Conservation (phyloP, 2,888 invertebrate species). For the Amphipoea oculea region DNA sequence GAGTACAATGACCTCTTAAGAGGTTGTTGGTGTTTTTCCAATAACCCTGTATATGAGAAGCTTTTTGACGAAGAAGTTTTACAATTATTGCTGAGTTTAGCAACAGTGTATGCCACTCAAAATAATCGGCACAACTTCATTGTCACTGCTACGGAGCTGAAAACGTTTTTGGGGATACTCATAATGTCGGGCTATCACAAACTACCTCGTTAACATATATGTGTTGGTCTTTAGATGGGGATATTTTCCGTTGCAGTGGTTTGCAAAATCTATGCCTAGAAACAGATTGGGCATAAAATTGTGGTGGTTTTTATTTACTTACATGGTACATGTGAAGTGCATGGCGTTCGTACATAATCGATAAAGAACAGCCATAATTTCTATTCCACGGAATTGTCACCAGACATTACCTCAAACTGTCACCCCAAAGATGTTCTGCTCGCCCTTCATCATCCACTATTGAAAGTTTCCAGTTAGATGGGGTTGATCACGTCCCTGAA, state of each 20-base stretch:
- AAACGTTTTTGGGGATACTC: neutral
- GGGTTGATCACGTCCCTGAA: neutral
- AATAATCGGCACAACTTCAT: neutral
- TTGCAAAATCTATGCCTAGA: too few species aligned
- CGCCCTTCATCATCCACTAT: neutral
- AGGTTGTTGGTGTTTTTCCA: too few species aligned
- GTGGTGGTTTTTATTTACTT: too few species aligned
- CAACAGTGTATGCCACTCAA: neutral
- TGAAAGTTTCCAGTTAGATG: neutral
- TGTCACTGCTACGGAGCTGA: neutral
- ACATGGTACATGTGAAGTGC: neutral
- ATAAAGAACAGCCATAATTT: too few species aligned
- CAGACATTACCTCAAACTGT: too few species aligned
- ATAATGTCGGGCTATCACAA: neutral
- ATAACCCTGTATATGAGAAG: neutral
- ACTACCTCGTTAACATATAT: neutral
- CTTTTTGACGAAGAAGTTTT: neutral
- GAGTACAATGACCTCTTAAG: too few species aligned
- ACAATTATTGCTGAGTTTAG: neutral
- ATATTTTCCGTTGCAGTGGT: too few species aligned
- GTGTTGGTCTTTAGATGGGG: neutral
- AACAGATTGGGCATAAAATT: too few species aligned
- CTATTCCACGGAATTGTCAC: too few species aligned
- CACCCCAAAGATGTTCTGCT: too few species aligned
- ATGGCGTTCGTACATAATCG: too few species aligned